phyloP scores from a whole-genome alignment of 2,888 invertebrate genomes.

The Tyria jacobaeae region DNA sequence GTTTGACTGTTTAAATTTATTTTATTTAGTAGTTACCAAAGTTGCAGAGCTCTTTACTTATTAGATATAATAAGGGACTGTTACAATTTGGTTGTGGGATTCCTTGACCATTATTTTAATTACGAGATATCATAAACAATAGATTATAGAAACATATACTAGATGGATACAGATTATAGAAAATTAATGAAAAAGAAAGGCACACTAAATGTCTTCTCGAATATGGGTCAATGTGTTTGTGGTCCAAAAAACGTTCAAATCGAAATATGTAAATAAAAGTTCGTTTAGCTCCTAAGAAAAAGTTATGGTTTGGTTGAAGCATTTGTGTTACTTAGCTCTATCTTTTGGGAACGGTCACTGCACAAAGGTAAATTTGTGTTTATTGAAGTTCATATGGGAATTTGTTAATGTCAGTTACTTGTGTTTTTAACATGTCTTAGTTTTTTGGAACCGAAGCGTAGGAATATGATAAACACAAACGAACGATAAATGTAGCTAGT shows the following conservation, averaged over 20 bases:
- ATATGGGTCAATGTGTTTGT: not conserved
- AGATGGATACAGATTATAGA: no score
- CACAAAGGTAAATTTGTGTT: slow-evolving; percentile 21
- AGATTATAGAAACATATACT: no score
- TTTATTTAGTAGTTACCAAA: no score
- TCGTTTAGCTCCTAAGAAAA: slow-evolving; percentile 6
- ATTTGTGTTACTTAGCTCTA: slow-evolving; percentile 22
- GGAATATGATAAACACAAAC: not conserved
- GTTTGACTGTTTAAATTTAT: no score
- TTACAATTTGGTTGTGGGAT: no score
- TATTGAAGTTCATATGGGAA: slow-evolving; percentile 17
- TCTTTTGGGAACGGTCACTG: slow-evolving; percentile 13
- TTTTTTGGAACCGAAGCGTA: not conserved
- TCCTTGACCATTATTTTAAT: no score
- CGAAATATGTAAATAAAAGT: slow-evolving; percentile 10
- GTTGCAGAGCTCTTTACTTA: no score
- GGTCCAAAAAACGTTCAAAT: not conserved
- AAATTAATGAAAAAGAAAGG: not conserved
- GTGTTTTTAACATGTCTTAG: slow-evolving; percentile 13
- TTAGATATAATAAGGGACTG: no score
- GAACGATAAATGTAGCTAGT: not conserved
- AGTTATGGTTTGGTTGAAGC: slow-evolving; percentile 18
- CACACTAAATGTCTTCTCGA: not conserved
- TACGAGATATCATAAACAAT: no score
- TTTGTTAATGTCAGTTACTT: slow-evolving; percentile 8